These are phyloP conservation scores for Atherinosoma microstoma DNA, from an alignment of 2,797 vertebrate species.

Conservation along the genomic window DNA sequence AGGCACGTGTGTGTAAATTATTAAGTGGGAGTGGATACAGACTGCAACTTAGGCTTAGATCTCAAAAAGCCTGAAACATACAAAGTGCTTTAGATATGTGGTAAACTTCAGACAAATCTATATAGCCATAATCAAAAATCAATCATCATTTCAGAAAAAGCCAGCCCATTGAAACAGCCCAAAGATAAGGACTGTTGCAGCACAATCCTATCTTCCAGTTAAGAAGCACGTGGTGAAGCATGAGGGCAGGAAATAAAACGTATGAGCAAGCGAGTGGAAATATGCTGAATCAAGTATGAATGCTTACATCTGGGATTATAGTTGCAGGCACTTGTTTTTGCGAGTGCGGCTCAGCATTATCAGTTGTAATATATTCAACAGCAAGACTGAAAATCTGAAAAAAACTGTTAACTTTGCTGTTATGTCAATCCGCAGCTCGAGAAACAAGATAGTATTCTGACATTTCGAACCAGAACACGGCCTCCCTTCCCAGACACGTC, in stretches of 20 bases:
- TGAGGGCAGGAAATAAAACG: conserved; percentile 14
- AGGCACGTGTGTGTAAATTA: conserved; percentile 57
- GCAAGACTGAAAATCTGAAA: conserved; percentile 14
- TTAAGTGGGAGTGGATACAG: conserved; percentile 59
- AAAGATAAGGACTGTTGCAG: conserved; percentile 19
- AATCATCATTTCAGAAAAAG: background rate
- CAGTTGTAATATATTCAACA: conserved; percentile 8
- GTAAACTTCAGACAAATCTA: conserved; percentile 5
- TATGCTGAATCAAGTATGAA: conserved; percentile 4
- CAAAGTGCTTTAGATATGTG: conserved; percentile 22
- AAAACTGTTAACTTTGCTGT: conserved; percentile 17
- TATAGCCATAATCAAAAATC: background rate
- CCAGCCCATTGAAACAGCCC: conserved; percentile 16
- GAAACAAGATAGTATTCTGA: conserved; percentile 34
- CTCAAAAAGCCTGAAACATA: conserved; percentile 31
- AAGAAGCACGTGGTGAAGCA: conserved; percentile 25
- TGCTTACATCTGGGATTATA: background rate
- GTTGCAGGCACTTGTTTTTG: background rate
- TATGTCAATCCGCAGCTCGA: conserved; percentile 22
- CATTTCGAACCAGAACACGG: conserved; percentile 61
- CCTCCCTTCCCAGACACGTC: conserved; percentile 69
- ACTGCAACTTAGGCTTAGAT: conserved; percentile 49
- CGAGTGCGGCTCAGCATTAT: background rate
- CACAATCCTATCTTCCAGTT: conserved; percentile 41
- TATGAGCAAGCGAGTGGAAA: background rate